Base-by-base conservation (phyloP, 2,797 vertebrate genomes). In the Toxotes lorentzi region DNA sequence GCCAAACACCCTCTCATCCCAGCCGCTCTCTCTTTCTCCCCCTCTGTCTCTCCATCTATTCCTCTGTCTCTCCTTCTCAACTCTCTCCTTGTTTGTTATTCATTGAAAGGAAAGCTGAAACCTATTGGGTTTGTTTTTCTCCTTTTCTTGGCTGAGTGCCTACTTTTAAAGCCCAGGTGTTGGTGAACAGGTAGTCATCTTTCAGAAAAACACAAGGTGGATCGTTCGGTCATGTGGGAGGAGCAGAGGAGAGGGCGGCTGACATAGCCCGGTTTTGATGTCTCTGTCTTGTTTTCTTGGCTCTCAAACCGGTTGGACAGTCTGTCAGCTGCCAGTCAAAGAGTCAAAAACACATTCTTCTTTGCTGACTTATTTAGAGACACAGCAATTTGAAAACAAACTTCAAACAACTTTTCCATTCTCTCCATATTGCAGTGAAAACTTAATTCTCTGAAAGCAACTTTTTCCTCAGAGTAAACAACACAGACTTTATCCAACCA, bases 201-300 rank as follows among this genome's bases (percentile, higher is more conserved):
- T 91, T 90, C 91, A 86, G 63, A 89, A 92, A 93, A 92, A 91
- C 86, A 92, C 0, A 35, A 73, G 63, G 63, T 80, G 68, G 53
- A 76, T 70, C 0, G 16, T 30, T 48, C 60, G 51, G 68, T 68
- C 53, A 70, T 2, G 1, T 19, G 63, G 56, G 76, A 30, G 73
- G 66, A 64, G 60, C 1, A 9, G 50, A 51, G 17, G 0, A 5
- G 41, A n/a, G 16, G 43, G 27, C 27, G 60, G 56, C 12, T 53
- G 50, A 56, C 32, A 16, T 0, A 0, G n/a, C 51, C 70, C 12
- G 24, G 41, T 72, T 50, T 74, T 56, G 10, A 71, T 11, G 6
- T 65, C 48, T 76, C 54, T 27, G 35, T 84, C 32, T 61, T 57
- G 59, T 85, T 83, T 83, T 77, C 9, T 11, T 58, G n/a, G n/a